Evolutionary conservation across 2,797 vertebrate genomes (phyloP), one percentile per base, ranked within the genome.

Genomic region (Nannoperca australis): DNA sequence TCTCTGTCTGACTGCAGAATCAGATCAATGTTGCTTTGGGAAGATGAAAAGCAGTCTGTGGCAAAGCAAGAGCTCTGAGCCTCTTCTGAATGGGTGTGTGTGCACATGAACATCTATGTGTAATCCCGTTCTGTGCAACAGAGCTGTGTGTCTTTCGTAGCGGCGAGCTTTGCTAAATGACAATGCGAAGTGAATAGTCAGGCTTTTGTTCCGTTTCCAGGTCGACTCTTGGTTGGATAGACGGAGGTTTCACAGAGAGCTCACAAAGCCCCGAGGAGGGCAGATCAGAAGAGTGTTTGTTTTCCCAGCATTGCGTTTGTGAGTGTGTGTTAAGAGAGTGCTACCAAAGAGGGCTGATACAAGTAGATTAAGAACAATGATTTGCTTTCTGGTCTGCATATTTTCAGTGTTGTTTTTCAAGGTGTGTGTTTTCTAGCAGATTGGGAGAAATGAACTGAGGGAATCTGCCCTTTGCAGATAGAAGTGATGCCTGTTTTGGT

Each of bases 121-220:
- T 70, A 70, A 71, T 81, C 67, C 27, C 20, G 15, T 50, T 71
- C 47, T 59, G 74, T 45, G 68, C 17, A 20, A 36, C 8, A 9
- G 18, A 60, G 53, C 47, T 53, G 22, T 74, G 74, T 73, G 77
- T 62, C 65, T 76, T 55, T 79, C 44, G 5, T 38, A 53, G 74
- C 13, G 38, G 30, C 76, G 74, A 62, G 78, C 82, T 82, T 82
- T 70, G 66, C 79, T 70, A 82, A 88, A 88, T 73, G 83, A 89
- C 71, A 73, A 65, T 70, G 51, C 11, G n/a, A 58, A 71, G 75
- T 40, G 54, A 81, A 66, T 76, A 76, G 67, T 60, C 11, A 42
- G 60, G 58, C 20, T 83, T 93, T 90, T 91, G 89, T 91, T 92
- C 72, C 1, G 12, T 73, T 86, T 90, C 88, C 85, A 91, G 91